These are phyloP conservation scores for Lamellibrachia luymesi DNA, from an alignment of 1,140 invertebrate genomes.

Conservation along the genomic window DNA sequence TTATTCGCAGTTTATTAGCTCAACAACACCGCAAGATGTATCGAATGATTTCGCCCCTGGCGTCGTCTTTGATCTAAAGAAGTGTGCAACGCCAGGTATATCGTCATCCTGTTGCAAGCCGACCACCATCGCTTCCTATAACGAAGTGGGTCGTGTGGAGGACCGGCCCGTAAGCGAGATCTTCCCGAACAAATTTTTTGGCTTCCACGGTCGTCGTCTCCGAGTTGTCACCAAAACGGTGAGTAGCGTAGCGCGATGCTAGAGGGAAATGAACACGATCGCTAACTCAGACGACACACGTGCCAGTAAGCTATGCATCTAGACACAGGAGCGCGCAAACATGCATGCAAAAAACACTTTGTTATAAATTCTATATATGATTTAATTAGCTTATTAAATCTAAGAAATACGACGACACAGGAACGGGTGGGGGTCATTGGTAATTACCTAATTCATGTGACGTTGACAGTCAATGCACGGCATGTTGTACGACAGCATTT, in stretches of 20 bases:
- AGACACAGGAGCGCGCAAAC: too few species aligned
- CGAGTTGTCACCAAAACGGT: neutral
- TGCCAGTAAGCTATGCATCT: too few species aligned
- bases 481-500: too few species aligned
- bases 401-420: too few species aligned
- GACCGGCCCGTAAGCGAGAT: neutral
- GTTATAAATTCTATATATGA: too few species aligned
- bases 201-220: conserved; percentile 9
- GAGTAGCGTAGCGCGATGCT: neutral
- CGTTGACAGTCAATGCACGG: too few species aligned
- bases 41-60: neutral
- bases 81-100: neutral
- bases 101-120: neutral
- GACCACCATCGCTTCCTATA: neutral
- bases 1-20: neutral
- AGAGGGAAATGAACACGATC: too few species aligned
- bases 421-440: too few species aligned
- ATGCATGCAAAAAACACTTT: too few species aligned
- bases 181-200: conserved; percentile 4
- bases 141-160: neutral
- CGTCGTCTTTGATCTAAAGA: neutral
- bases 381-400: too few species aligned
- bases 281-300: too few species aligned
- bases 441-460: too few species aligned
- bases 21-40: neutral